Evolutionary conservation across 2,888 invertebrate genomes (phyloP).

Genomic region (Chloroclysta siterata): DNA sequence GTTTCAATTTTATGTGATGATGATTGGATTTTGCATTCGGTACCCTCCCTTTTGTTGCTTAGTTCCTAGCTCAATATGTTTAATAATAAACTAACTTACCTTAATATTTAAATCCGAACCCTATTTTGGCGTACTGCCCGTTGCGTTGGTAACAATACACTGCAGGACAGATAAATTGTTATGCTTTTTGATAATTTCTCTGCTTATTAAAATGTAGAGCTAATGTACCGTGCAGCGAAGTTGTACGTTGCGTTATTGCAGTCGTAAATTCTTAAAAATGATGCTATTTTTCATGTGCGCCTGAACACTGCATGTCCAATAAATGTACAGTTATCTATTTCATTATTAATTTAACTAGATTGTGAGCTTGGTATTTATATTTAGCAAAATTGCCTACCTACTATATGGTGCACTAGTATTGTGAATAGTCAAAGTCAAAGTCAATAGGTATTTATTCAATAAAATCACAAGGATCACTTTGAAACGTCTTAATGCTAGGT

Average conservation of each 20-base stretch:
- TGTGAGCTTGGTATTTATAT: no score
- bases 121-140: conserved; percentile 57
- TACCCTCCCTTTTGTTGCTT: no score
- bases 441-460: no score
- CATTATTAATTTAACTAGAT: not conserved
- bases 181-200: conserved; percentile 43
- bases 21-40: no score
- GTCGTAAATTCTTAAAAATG: conserved; percentile 24
- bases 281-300: conserved; percentile 9
- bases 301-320: conserved; percentile 13
- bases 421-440: no score
- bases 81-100: no score
- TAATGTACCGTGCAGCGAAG: conserved; percentile 36
- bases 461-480: no score
- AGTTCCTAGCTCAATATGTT: no score
- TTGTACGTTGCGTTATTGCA: conserved; percentile 20
- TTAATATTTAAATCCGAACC: not conserved
- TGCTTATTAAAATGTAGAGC: conserved; percentile 45
- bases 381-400: no score
- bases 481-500: no score
- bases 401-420: no score
- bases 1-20: no score
- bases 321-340: not conserved
- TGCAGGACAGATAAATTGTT: conserved; percentile 43
- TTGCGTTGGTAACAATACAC: conserved; percentile 23